Evolutionary conservation across 2,888 invertebrate species (phyloP).

Genomic region (Labia minor): DNA sequence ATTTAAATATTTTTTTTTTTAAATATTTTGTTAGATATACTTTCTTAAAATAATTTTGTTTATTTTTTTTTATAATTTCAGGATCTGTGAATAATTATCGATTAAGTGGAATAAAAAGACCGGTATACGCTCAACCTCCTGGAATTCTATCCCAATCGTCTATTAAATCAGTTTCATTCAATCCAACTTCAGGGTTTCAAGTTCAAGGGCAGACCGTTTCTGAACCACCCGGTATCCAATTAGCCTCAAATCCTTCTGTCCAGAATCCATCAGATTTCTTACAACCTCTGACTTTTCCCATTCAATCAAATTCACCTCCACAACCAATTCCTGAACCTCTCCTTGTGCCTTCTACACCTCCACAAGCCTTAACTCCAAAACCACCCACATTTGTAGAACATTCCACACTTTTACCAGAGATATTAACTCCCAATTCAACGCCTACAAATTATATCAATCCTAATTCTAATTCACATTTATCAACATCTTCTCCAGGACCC

Average conservation of each 20-base stretch:
- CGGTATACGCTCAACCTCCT: constrained; percentile 67
- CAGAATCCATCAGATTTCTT: constrained; percentile 1
- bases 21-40: too few relatives aligned
- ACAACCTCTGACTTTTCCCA: neutral
- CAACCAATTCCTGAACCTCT: neutral
- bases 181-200: constrained; percentile 18
- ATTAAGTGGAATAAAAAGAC: constrained; percentile 54
- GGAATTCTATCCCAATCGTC: constrained; percentile 40
- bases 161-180: constrained; percentile 18
- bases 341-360: neutral
- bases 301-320: neutral
- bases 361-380: neutral
- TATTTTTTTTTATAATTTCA: constrained; percentile 26
- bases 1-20: too few relatives aligned
- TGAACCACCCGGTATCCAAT: neutral
- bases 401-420: neutral
- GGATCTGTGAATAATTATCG: constrained; percentile 47
- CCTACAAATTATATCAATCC: neutral
- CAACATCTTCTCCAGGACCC: neutral
- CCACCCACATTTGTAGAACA: neutral
- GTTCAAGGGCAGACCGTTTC: neutral
- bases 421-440: neutral
- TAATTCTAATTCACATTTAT: neutral
- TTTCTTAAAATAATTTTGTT: constrained; percentile 14
- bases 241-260: neutral